A percentile compares a stretch with the other conserved stretches of the same genome.
These are phyloP conservation scores for Strigops habroptila DNA, from an alignment of 2,113 vertebrate species.

Conservation along the genomic window DNA sequence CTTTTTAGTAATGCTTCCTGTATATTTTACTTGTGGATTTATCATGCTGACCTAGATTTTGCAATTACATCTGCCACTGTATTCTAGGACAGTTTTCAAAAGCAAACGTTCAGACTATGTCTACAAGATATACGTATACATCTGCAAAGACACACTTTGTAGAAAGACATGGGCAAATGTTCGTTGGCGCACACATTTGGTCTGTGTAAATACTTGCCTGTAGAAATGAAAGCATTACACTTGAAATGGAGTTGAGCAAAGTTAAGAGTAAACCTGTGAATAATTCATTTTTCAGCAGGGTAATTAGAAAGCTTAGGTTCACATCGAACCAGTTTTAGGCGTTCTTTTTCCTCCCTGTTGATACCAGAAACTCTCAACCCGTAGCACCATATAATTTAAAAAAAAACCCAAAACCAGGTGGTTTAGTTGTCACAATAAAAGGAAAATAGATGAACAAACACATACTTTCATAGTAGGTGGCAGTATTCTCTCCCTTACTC, in stretches of 20 bases:
- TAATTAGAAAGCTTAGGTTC: neutral
- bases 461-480: neutral
- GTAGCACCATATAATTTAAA: neutral
- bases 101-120: neutral
- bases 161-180: neutral
- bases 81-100: neutral
- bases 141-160: neutral
- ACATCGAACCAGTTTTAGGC: neutral
- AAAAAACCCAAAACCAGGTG: no score
- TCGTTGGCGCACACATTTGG: neutral
- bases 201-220: neutral
- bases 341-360: neutral
- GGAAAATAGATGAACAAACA: neutral
- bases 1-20: neutral
- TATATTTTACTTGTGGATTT: neutral
- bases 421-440: neutral
- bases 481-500: neutral
- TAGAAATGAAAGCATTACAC: neutral
- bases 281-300: neutral
- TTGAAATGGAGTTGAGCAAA: neutral
- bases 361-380: neutral
- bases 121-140: neutral
- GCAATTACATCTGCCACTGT: neutral
- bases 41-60: neutral
- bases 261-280: neutral